Evolutionary conservation across 2,888 invertebrate species (phyloP), one percentile per base, ranked within the genome.

Genomic region (Dicycla oo): DNA sequence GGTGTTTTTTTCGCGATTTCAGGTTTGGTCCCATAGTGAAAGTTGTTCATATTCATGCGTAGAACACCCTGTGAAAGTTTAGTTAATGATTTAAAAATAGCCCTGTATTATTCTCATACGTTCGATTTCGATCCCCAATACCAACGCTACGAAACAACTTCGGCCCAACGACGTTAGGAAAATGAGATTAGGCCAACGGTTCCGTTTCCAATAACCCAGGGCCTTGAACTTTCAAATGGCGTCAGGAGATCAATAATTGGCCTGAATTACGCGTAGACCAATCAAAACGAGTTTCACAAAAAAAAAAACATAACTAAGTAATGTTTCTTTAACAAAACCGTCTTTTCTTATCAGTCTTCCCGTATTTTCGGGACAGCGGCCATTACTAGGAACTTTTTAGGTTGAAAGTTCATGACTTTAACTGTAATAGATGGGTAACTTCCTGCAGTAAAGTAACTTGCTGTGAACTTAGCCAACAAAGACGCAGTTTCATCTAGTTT

Each of bases 181-280:
- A 81, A 81, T 63, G n/a, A 70, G 58, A 70, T 80, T 68, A 75
- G 65, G 49, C 57, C 64, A 43, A 30, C 30, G 60, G 23, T 76
- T 66, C 66, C 63, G 51, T 65, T 57, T 57, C 53, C 53, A 71
- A 72, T 71, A 73, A 65, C 43, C 45, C n/a, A 23, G 34, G 49
- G 47, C 81, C 70, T 83, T 79, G 76, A 74, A 53, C 68, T 66
- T 64, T 66, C 23, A 38, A 65, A 58, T 54, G 69, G 60, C 74
- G 66, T 61, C 60, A n/a, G 61, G 57, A 60, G 54, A 79, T 81
- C 79, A 53, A 63, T 82, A 73, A 67, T 65, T 60, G 69, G 49
- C 63, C 66, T n/a, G 38, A 76, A 71, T 70, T 60, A 75, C 54
- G 20, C 34, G 51, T 69, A 61, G 57, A 63, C 51, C 2, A 47